Evolutionary conservation across 1,140 invertebrate genomes (phyloP).

Genomic region (Eumeta japonica): DNA sequence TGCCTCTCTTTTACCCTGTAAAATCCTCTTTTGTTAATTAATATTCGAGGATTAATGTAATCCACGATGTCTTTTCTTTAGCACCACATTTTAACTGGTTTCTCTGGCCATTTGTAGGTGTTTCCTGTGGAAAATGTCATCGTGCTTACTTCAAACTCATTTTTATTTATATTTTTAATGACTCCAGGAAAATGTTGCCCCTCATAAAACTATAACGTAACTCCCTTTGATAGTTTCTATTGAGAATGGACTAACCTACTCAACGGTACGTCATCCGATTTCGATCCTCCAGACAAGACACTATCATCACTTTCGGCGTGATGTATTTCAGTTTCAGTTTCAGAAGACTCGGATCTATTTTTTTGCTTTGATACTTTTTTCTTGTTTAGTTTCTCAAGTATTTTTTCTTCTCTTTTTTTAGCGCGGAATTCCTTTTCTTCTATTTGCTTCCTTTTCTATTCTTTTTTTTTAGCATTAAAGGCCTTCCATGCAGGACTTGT

Average conservation of each 20-base stretch:
- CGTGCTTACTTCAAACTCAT: constrained; percentile 8
- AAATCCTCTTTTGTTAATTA: constrained; percentile 14
- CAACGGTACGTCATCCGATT: constrained; percentile 3
- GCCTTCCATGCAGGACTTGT: constrained; percentile 14
- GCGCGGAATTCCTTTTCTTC: constrained; percentile 2
- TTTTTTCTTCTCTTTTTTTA: constrained; percentile 1
- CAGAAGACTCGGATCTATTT: neutral
- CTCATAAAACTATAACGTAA: constrained; percentile 10
- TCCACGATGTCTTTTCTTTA: constrained; percentile 10
- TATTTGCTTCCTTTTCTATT: constrained; percentile 9
- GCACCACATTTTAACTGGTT: constrained; percentile 14
- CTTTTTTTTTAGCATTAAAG: constrained; percentile 11
- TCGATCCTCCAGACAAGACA: neutral
- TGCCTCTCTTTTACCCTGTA: constrained; percentile 14
- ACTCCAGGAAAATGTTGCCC: constrained; percentile 10
- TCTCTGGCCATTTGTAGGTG: constrained; percentile 16
- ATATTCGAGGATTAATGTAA: constrained; percentile 8
- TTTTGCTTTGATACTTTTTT: neutral
- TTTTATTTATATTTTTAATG: constrained; percentile 6
- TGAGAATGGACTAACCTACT: neutral
- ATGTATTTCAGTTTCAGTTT: constrained; percentile 2
- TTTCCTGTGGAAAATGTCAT: constrained; percentile 14
- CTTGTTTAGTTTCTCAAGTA: too few species aligned
- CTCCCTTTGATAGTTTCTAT: neutral
- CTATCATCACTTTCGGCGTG: neutral